phyloP scores from a whole-genome alignment of 2,113 vertebrate species.

The Lontra canadensis region DNA sequence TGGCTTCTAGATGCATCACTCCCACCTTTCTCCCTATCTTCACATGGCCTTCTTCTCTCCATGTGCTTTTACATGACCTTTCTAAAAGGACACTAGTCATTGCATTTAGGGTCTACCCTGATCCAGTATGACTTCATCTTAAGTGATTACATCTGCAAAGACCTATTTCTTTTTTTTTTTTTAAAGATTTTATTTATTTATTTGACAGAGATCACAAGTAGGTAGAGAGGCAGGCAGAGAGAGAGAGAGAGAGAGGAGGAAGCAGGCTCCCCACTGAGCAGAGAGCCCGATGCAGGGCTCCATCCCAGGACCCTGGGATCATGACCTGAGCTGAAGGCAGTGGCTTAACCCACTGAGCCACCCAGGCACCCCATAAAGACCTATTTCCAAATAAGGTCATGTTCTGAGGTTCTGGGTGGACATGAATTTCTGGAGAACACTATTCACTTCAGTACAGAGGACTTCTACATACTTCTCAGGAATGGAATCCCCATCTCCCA shows the following conservation, averaged over 20 bases:
- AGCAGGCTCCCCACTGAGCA: too few relatives aligned
- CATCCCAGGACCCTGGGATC: too few relatives aligned
- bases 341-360: too few relatives aligned
- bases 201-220: too few relatives aligned
- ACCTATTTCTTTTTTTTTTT: too few relatives aligned
- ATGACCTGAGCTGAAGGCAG: too few relatives aligned
- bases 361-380: not conserved
- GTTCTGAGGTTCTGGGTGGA: not conserved
- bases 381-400: not conserved
- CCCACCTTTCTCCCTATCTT: not conserved
- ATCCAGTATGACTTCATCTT: not conserved
- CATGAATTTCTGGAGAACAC: not conserved
- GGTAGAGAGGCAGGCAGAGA: too few relatives aligned
- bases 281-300: too few relatives aligned
- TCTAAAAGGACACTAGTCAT: not conserved
- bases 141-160: not conserved
- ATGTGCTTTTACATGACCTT: not conserved
- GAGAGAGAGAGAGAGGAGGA: too few relatives aligned
- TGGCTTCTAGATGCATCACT: not conserved
- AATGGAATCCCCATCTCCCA: not conserved
- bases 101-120: not conserved
- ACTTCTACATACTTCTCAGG: not conserved
- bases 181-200: too few relatives aligned
- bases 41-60: not conserved
- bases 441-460: not conserved